Base-by-base conservation (phyloP, 2,888 invertebrate species). In the Lasioglossum malachurum region DNA sequence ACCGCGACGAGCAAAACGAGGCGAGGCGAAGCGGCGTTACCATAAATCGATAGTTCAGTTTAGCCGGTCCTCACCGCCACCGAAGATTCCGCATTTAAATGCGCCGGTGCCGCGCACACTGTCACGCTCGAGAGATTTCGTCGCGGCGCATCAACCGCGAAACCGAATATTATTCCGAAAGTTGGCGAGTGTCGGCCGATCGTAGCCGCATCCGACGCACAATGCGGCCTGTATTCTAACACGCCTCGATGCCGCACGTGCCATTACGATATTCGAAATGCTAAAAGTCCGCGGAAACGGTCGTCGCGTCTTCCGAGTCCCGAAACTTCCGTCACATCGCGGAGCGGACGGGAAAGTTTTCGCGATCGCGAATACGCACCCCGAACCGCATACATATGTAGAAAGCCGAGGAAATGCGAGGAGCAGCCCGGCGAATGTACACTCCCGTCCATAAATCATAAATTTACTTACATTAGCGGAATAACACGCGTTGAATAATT, bases 91-190 rank as follows among this genome's bases (percentile, higher is more conserved):
- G 71, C 78, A 83, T 85, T 83, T 83, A 83, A 83, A 85, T 83
- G 79, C 75, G 31, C 23, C 64, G 38, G 19, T 53, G 31, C 23
- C 74, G 8, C 23, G n/a, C 78, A 19, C 77, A 49, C 74, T 75
- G 64, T 31, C 53, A 57, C 57, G 31, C 60, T 14, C 78, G 41
- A 35, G 79, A 69, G 57, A 84, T 75, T 79, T 60, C 23, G 46
- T n/a, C 23, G 57, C 46, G 49, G 46, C 64, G 57, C 49, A 41
- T 16, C 75, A 64, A 49, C 78, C 75, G 75, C 72, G 79, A 81
- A 72, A 80, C 77, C 80, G 86, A 83, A 83, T 86, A 86, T 86
- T 87, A 86, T 87, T 83, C 86, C 76, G 60, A 53, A 87, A 87
- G 87, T 87, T 87, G 57, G 80, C 67, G 53, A 64, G 71, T 46